phyloP scores from a whole-genome alignment of 2,888 invertebrate species.

The Neoitamus cyanurus region DNA sequence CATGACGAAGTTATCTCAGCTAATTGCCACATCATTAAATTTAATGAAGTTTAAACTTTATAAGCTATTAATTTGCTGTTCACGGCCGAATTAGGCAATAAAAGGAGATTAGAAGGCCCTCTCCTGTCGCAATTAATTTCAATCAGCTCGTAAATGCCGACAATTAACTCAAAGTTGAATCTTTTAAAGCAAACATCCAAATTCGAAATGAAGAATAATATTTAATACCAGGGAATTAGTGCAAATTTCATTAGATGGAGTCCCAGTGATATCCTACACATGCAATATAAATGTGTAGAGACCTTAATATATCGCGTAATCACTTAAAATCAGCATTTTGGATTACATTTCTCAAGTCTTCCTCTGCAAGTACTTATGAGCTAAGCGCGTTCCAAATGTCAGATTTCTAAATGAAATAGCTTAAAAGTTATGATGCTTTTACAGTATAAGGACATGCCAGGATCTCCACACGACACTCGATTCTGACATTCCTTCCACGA shows the following conservation, averaged over 20 bases:
- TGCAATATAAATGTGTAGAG: no score
- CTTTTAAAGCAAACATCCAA: not conserved
- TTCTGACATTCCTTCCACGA: not conserved
- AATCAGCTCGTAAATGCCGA: not conserved
- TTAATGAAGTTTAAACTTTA: conserved; percentile 1
- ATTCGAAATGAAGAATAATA: not conserved
- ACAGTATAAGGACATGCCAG: no score
- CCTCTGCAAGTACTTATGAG: no score
- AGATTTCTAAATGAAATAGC: no score
- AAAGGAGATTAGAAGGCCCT: not conserved
- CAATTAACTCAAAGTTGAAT: not conserved
- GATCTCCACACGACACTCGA: not conserved
- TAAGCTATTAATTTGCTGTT: not conserved
- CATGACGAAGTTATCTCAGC: not conserved
- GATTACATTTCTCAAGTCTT: no score
- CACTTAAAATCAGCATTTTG: no score
- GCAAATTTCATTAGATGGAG: no score
- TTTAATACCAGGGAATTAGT: not conserved
- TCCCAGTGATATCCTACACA: no score
- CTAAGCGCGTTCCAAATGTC: no score
- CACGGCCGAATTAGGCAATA: not conserved
- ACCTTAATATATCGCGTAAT: no score
- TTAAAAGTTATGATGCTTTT: no score
- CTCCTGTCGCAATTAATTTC: not conserved
- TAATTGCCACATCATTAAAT: conserved; percentile 5